A percentile compares a stretch with the other conserved stretches of the same genome.
Evolutionary conservation across 2,888 invertebrate species (phyloP).

Genomic region (Hypena proboscidalis): DNA sequence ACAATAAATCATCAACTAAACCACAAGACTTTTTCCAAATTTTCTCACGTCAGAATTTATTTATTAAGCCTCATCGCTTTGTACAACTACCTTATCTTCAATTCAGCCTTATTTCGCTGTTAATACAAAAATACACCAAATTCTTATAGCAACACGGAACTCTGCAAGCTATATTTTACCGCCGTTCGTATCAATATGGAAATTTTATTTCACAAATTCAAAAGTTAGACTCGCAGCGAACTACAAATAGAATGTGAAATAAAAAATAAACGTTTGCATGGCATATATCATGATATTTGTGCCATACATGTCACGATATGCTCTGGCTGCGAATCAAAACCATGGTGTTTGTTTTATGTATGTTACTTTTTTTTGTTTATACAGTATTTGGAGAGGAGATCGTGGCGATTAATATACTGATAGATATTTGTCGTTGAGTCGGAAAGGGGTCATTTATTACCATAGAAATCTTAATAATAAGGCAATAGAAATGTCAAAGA

Average conservation of each 20-base stretch:
- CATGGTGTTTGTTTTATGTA: not conserved
- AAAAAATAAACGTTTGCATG: conserved; percentile 15
- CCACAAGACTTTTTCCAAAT: too few relatives aligned
- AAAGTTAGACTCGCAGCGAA: conserved; percentile 22
- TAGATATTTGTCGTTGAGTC: too few relatives aligned
- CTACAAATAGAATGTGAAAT: conserved; percentile 21
- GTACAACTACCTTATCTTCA: too few relatives aligned
- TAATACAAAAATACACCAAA: conserved; percentile 9
- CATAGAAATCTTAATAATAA: too few relatives aligned
- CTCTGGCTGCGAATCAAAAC: not conserved
- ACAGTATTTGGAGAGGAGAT: too few relatives aligned
- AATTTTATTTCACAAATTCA: conserved; percentile 31
- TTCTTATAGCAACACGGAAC: conserved; percentile 4
- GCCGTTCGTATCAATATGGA: conserved; percentile 31
- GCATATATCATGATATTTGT: conserved; percentile 14
- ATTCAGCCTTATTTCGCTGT: too few relatives aligned
- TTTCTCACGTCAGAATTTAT: too few relatives aligned
- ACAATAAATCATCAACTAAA: too few relatives aligned
- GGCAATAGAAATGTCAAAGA: too few relatives aligned
- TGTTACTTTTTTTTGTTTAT: not conserved
- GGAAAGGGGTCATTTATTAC: too few relatives aligned
- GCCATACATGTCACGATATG: conserved; percentile 18
- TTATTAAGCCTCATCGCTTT: too few relatives aligned
- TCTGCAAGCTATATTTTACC: conserved; percentile 19
- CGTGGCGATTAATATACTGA: too few relatives aligned